Base-by-base conservation (phyloP, 1,140 invertebrate genomes). In the Triops longicaudatus region DNA sequence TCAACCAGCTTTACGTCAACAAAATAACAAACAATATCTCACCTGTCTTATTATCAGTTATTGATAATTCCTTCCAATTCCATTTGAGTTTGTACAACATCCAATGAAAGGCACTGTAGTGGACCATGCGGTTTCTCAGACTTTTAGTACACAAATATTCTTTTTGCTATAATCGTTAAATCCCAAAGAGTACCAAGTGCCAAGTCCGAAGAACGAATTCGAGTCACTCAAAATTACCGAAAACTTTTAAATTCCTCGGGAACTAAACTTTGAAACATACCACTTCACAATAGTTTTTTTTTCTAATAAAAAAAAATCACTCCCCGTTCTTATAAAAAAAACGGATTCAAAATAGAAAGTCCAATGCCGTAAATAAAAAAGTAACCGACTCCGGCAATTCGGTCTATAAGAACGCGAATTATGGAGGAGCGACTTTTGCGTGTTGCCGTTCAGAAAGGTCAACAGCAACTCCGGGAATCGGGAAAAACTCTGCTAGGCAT, bases 391-490 rank as follows among this genome's bases (percentile, higher is more conserved):
- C 31, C 31, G 31, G 31, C 2, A 37, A 37, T 37, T 37, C 31
- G 31, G 31, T 37, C 31, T 4, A 37, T 7, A 7, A 37, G 31
- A 63, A 63, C 50, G 50, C 22, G 17, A n/a, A 63, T 14, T 22
- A 22, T 17, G 14, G 50, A 63, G 50, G 50, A 63, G 50, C 50
- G 50, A 22, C 31, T 63, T 22, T 63, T 63, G 50, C 50, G 50
- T 63, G 50, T 63, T 63, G 22, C 50, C 50, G 50, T 63, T 63
- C 50, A 22, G 50, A 63, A 22, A 63, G 50, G 50, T 63, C 50
- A 63, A 63, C 50, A 63, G 50, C 50, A 63, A 63, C 50, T 63
- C 50, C 50, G 50, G 50, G 50, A 63, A 63, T 63, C 50, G 50
- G 50, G 50, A 63, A 63, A 63, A 63, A 63, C 50, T n/a, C 17